Evolutionary conservation across 1,140 invertebrate species (phyloP), one percentile per base, ranked within the genome.

Genomic region (Limonius californicus): DNA sequence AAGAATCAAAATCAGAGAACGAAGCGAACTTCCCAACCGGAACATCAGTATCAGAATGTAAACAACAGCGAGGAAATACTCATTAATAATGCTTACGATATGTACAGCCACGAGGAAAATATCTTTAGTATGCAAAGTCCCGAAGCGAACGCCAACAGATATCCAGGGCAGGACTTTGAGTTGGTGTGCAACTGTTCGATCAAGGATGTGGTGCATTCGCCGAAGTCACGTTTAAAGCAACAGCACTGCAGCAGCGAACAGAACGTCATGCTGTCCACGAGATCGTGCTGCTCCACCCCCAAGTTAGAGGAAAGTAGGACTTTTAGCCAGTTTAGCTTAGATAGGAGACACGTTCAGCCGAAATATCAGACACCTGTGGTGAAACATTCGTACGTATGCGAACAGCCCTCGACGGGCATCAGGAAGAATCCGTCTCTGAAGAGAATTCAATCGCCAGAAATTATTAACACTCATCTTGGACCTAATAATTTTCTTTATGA

Each of bases 401-500:
- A 73, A 23, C 70, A 69, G 23, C 62, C 68, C 14, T 23, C 69
- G 57, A 60, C 65, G 27, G 55, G 61, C 27, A 57, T 70, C 2
- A 66, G 68, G 32, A 71, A 61, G 54, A 64, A 50, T 12, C 61
- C 64, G 12, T 64, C 68, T 6, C 23, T 72, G 64, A 65, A 67
- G 54, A 62, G 71, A 57, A 69, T 74, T 58, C 72, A 72, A 42
- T 73, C 72, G 20, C 74, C 74, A 15, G 74, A 76, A 64, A 73
- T 76, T 30, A 74, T 74, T 45, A 72, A 76, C 61, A 71, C 73
- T 57, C 74, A 76, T 62, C 68, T 72, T 14, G 72, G 69, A 59
- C 66, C 70, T 23, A 63, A 63, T 56, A 66, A 55, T 59, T 30
- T 66, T 14, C 64, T 74, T 61, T 75, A 73, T 57, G 72, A 74